These are phyloP conservation scores for Gadopsis bispinosus DNA, from an alignment of 2,797 vertebrate genomes.

Conservation along the genomic window DNA sequence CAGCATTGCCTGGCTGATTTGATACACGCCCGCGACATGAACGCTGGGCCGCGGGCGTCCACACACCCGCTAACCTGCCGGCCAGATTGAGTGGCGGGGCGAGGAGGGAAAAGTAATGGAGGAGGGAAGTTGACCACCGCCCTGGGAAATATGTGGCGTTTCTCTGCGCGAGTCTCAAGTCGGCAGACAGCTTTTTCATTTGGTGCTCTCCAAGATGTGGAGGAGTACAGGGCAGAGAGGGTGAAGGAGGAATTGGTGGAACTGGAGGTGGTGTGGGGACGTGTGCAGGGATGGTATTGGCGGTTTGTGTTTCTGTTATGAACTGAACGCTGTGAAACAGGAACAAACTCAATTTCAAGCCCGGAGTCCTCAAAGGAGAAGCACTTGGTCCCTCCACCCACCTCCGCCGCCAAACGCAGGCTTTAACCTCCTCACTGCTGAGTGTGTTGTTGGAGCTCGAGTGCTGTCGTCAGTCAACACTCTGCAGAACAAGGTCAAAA, in stretches of 20 bases:
- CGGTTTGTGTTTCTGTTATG: constrained; percentile 66
- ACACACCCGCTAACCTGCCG: constrained; percentile 37
- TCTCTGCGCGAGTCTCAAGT: constrained; percentile 62
- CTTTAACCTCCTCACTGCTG: constrained; percentile 50
- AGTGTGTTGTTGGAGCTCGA: neutral
- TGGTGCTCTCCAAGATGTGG: constrained; percentile 50
- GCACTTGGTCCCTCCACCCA: constrained; percentile 7
- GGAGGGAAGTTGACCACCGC: constrained; percentile 65
- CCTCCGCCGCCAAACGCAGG: constrained; percentile 31
- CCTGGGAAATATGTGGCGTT: constrained; percentile 77
- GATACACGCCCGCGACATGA: constrained; percentile 49
- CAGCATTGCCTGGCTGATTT: constrained; percentile 50
- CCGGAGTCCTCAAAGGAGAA: constrained; percentile 64
- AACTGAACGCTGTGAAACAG: constrained; percentile 55
- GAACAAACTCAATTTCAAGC: constrained; percentile 74
- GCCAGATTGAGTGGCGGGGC: constrained; percentile 47
- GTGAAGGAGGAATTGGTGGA: constrained; percentile 28
- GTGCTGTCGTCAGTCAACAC: neutral
- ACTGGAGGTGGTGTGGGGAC: constrained; percentile 16
- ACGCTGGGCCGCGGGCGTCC: constrained; percentile 51
- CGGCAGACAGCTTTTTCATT: constrained; percentile 73
- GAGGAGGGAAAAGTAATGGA: constrained; percentile 50
- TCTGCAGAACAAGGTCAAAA: neutral
- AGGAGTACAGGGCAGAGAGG: constrained; percentile 19
- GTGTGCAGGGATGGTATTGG: neutral